A percentile compares a stretch with the other conserved stretches of the same genome.
Evolutionary conservation across 2,113 vertebrate species (phyloP).

Genomic region (Phylloscopus whistleri): DNA sequence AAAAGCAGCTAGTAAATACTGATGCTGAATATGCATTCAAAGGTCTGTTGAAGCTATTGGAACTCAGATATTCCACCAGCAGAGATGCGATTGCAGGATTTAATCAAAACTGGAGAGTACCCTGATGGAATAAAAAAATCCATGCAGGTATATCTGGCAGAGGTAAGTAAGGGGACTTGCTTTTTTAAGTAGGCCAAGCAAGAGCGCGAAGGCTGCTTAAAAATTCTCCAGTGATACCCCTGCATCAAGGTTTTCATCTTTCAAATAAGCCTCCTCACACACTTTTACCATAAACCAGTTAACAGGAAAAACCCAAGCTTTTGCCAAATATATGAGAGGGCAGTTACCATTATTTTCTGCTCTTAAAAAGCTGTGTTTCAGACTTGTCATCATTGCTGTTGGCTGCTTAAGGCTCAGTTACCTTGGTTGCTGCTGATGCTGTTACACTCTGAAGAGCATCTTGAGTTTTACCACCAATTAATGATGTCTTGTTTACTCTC

Average conservation of each 20-base stretch:
- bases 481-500: conserved; percentile 73
- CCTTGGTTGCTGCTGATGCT: conserved; percentile 77
- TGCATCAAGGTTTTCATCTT: neutral
- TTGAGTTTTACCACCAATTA: conserved; percentile 81
- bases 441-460: conserved; percentile 78
- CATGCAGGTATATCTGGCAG: neutral
- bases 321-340: neutral
- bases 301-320: neutral
- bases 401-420: conserved; percentile 43
- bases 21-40: neutral
- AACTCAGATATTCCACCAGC: neutral
- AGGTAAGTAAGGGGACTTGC: neutral
- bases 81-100: neutral
- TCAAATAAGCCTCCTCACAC: neutral
- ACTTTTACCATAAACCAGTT: neutral
- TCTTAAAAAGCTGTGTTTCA: neutral
- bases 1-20: neutral
- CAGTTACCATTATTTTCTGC: neutral
- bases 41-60: neutral
- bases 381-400: neutral
- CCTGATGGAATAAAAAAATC: neutral
- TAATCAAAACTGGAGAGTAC: neutral
- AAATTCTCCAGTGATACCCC: neutral
- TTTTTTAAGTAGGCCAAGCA: neutral
- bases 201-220: neutral